Base-by-base conservation (phyloP, 1,140 invertebrate genomes). In the Drosophila seguyi region DNA sequence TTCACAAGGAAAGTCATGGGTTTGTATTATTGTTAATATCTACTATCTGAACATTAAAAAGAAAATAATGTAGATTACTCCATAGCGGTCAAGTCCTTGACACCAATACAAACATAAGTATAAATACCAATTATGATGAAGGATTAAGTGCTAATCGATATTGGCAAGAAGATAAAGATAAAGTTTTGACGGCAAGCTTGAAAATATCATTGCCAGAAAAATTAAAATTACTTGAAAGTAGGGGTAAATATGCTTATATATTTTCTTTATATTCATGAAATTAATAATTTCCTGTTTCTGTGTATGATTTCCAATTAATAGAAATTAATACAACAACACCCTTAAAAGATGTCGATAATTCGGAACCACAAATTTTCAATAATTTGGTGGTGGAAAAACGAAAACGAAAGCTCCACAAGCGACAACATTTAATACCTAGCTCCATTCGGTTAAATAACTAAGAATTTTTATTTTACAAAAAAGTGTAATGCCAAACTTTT, bases 361-460 rank as follows among this genome's bases (percentile, higher is more conserved):
- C 50, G n/a, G 31, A 38, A 0, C 4, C 18, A 22, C 20, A 22
- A 22, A 22, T 53, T 36, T 36, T 20, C 2, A 22, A 36, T 11
- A 53, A 22, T 16, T 36, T 53, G 8, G 20, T 38, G 6, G 14
- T 22, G 22, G 31, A 53, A 16, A 53, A 53, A 22, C 13, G 20
- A 36, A 38, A 53, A 38, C 22, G 20, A 38, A 36, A 53, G 8
- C 14, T 53, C 16, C 50, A 53, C 14, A 53, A 22, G 50, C 50
- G 50, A 11, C 31, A 53, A 16, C 31, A 22, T 22, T 36, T 53
- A 53, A 53, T 53, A 53, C 31, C 50, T n/a, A 53, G 31, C 31
- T 53, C 31, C 4, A 53, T 22, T 53, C 31, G 50, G 50, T 16
- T 36, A 22, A 36, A 53, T 10, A 36, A 36, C 18, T 18, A 50